Evolutionary conservation across 2,113 vertebrate genomes (phyloP).

Genomic region (Mirounga angustirostris): DNA sequence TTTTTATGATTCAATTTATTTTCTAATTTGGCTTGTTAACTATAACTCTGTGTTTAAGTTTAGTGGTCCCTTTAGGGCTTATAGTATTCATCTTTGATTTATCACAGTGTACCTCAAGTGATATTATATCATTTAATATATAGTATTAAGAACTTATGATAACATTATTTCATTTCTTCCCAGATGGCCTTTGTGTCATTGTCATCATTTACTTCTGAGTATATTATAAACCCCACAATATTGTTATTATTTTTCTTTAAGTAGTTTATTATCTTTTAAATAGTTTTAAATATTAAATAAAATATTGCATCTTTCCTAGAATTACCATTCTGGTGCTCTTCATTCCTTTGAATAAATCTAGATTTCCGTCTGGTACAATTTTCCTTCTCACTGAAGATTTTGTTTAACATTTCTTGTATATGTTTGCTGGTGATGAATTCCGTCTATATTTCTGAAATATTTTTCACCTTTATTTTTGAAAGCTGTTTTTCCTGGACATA

Average conservation of each 20-base stretch:
- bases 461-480: neutral
- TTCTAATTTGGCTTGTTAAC: neutral
- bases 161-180: neutral
- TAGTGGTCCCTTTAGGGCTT: neutral
- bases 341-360: neutral
- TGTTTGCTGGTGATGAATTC: neutral
- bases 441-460: neutral
- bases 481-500: neutral
- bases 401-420: neutral
- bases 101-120: neutral
- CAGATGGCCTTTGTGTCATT: neutral
- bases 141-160: neutral
- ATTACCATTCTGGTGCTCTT: neutral
- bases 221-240: neutral
- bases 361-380: neutral
- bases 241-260: neutral
- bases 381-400: neutral
- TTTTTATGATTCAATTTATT: neutral
- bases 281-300: neutral
- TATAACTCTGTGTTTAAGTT: neutral
- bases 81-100: neutral
- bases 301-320: neutral
- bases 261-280: neutral
- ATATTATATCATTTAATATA: neutral
- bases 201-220: neutral